phyloP scores from a whole-genome alignment of 92 coral and sea anemone genomes.

The Diadumene lineata region DNA sequence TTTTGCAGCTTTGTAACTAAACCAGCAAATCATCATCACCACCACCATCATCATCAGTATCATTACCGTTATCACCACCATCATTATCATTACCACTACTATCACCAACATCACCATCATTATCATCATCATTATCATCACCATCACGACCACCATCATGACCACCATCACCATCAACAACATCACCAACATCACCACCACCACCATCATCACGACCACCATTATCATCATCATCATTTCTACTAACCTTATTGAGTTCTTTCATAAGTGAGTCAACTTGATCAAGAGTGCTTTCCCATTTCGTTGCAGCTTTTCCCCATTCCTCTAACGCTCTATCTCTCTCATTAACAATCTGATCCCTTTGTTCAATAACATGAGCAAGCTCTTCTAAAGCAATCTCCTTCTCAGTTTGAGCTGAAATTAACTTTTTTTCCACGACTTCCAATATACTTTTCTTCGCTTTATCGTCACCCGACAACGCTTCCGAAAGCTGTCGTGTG shows the following conservation, averaged over 20 bases:
- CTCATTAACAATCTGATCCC: slow-evolving; percentile 75
- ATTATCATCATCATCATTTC: neutral
- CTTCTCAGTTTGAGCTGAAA: slow-evolving; percentile 84
- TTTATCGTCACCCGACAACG: slow-evolving; percentile 70
- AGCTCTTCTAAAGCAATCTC: slow-evolving; percentile 89
- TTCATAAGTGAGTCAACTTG: slow-evolving; percentile 89
- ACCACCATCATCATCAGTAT: slow-evolving; percentile 2
- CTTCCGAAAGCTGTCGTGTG: slow-evolving; percentile 76
- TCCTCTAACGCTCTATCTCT: slow-evolving; percentile 92
- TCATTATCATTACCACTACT: neutral
- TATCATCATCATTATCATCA: neutral
- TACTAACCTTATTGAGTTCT: slow-evolving; percentile 81
- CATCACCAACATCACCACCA: slow-evolving; percentile 1
- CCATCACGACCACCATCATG: neutral
- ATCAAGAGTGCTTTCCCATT: slow-evolving; percentile 96
- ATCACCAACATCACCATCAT: slow-evolving; percentile 3
- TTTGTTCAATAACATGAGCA: slow-evolving; percentile 86
- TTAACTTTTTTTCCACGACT: slow-evolving; percentile 77
- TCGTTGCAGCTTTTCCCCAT: slow-evolving; percentile 95
- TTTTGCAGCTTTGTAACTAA: no score
- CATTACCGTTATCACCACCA: neutral
- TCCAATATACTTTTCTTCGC: slow-evolving; percentile 70
- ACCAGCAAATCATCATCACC: neutral
- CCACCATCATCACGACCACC: neutral
- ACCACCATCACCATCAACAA: neutral